Conservation (phyloP, 2,888 invertebrate species). For the Hypselothyrea guttata region DNA sequence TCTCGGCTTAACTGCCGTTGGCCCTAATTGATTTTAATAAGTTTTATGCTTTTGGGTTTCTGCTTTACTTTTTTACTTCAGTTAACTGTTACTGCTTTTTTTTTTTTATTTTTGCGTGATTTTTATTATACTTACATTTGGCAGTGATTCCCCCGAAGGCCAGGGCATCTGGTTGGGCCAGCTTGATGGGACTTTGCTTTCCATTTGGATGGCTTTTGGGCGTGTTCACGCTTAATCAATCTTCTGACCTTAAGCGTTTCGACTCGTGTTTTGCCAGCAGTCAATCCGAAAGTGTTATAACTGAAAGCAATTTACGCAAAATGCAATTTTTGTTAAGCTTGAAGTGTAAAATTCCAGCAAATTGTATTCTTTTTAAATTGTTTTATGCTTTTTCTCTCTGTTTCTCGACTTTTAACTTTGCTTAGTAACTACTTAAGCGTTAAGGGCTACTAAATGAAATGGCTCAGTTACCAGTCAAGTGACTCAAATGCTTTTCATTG, state of each 20-base stretch:
- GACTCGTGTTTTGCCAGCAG: constrained; percentile 31
- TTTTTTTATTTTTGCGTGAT: constrained; percentile 25
- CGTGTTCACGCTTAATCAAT: constrained; percentile 54
- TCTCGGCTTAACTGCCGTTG: constrained; percentile 28
- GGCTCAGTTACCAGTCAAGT: constrained; percentile 13
- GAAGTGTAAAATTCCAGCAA: not conserved
- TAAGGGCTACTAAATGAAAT: constrained; percentile 3
- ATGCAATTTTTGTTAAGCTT: constrained; percentile 23
- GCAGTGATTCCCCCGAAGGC: constrained; percentile 4
- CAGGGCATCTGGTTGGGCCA: constrained; percentile 13
- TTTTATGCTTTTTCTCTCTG: constrained; percentile 4
- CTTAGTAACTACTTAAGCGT: constrained; percentile 7
- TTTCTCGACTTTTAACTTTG: not conserved
- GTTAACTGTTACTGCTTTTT: not conserved
- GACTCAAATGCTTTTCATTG: constrained; percentile 22
- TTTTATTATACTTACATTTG: constrained; percentile 30
- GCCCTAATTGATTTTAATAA: constrained; percentile 50
- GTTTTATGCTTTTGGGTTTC: constrained; percentile 5
- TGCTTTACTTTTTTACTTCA: not conserved
- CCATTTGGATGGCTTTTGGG: constrained; percentile 24
- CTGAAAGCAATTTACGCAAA: constrained; percentile 53
- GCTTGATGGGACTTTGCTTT: constrained; percentile 22
- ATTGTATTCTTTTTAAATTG: not conserved
- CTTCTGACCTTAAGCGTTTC: constrained; percentile 43
- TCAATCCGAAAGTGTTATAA: constrained; percentile 48